Conservation (phyloP, 2,113 vertebrate genomes). For the Seriola rivoliana region DNA sequence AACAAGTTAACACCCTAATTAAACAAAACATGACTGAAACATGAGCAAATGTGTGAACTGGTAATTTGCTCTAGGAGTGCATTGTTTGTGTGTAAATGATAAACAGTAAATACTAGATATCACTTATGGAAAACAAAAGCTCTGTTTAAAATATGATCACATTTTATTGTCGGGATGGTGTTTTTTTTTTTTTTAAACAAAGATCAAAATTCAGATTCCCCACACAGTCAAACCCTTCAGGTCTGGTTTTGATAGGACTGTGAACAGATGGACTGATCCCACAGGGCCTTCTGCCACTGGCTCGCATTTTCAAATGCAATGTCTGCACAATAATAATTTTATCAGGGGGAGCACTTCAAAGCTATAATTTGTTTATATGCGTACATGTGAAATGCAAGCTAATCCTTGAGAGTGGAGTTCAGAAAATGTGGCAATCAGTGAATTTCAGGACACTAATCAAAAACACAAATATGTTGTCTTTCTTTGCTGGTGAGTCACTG, state of each 20-base stretch:
- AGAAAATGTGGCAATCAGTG: constrained; percentile 15
- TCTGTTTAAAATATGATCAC: background rate
- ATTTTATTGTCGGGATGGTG: background rate
- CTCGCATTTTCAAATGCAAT: constrained; percentile 11
- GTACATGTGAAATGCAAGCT: background rate
- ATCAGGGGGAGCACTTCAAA: constrained; percentile 7
- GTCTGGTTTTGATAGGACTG: background rate
- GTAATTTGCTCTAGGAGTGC: background rate
- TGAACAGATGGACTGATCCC: constrained; percentile 1
- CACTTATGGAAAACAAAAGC: background rate
- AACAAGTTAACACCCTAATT: background rate
- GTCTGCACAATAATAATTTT: background rate
- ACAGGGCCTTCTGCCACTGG: background rate
- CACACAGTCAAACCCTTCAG: background rate
- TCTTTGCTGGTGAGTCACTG: constrained; percentile 14
- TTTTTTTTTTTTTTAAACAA: background rate
- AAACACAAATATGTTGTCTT: background rate
- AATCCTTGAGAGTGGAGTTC: constrained; percentile 1
- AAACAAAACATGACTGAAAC: background rate
- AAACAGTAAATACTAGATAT: background rate
- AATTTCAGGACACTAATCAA: constrained; percentile 10
- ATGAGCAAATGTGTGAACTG: background rate
- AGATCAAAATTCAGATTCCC: background rate
- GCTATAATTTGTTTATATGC: constrained; percentile 2
- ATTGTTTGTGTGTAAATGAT: background rate